Conservation (phyloP, 2,888 invertebrate species). For the Zele albiditarsus region DNA sequence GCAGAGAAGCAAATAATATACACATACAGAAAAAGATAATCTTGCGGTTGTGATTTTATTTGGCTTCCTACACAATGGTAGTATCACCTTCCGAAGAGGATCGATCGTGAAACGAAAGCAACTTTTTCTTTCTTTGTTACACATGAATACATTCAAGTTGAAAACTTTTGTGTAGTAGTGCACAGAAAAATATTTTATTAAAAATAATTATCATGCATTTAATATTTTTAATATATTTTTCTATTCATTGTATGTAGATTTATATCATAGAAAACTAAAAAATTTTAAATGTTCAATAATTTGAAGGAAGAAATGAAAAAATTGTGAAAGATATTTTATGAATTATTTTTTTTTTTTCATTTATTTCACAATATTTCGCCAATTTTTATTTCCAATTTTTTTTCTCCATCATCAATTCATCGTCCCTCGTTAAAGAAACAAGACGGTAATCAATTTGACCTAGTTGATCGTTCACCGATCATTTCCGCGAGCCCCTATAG, state of each 20-base stretch:
- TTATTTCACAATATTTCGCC: not conserved
- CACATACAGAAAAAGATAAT: constrained; percentile 15
- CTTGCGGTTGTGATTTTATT: constrained; percentile 28
- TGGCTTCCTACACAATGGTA: constrained; percentile 29
- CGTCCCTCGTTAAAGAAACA: constrained; percentile 47
- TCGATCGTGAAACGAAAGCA: constrained; percentile 13
- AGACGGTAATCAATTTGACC: constrained; percentile 51
- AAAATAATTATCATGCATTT: too few species aligned
- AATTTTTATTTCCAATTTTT: not conserved
- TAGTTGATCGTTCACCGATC: constrained; percentile 46
- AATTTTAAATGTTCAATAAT: too few species aligned
- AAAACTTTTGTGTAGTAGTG: too few species aligned
- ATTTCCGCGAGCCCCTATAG: constrained; percentile 36
- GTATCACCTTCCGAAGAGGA: constrained; percentile 23
- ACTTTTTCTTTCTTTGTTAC: constrained; percentile 4
- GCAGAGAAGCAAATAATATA: constrained; percentile 6
- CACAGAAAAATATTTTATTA: too few species aligned
- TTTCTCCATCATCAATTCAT: constrained; percentile 43
- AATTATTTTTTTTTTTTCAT: not conserved
- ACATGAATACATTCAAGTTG: constrained; percentile 3
- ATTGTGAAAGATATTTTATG: too few species aligned
- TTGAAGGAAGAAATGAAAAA: too few species aligned
- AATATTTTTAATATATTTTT: too few species aligned
- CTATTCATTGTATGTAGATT: too few species aligned
- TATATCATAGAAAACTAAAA: too few species aligned